Base-by-base conservation (phyloP, 2,797 vertebrate species). In the Anabacerthia variegaticeps region DNA sequence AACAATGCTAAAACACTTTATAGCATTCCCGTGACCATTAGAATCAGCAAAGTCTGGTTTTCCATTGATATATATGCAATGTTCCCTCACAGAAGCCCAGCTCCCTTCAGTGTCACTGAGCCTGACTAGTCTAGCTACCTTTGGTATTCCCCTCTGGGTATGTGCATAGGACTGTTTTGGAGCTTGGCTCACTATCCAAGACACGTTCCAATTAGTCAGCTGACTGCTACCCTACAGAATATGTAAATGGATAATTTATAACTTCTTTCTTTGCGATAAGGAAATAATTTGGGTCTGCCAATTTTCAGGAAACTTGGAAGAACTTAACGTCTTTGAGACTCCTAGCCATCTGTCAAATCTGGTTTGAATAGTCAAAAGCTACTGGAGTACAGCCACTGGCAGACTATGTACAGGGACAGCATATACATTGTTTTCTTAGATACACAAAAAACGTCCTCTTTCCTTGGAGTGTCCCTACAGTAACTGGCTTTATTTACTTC, bases 311-410 rank as follows among this genome's bases (percentile, higher is more conserved):
- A 86, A 56, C 37, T 74, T 90, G 65, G 44, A 91, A 77, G n/a
- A 92, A 67, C 8, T 80, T 36, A 62, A 9, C 13, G 43, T 72
- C 43, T 88, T 77, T 58, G n/a, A 93, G 72, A 48, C 23, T 80
- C 32, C 26, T 37, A 82, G 39, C 55, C 74, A 78, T 85, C 88
- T 94, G 94, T 85, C 65, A 92, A 74, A 83, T 71, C 52, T 67
- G 18, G 18, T 12, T 37, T 23, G 52, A 90, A 87, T 3, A 73
- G 54, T 58, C 34, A 72, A 82, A 73, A 82, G 32, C 19, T 80
- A 48, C 43, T 15, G 30, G 56, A 83, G 52, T 34, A 49, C 52
- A 77, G 36, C 52, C 34, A 48, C 39, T 85, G 30, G 55, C 55
- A 89, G 78, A 54, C 23, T 13, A 74, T 12, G 20, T 3, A 73